Evolutionary conservation across 2,797 vertebrate species (phyloP).

Genomic region (Sebastes iracundus): DNA sequence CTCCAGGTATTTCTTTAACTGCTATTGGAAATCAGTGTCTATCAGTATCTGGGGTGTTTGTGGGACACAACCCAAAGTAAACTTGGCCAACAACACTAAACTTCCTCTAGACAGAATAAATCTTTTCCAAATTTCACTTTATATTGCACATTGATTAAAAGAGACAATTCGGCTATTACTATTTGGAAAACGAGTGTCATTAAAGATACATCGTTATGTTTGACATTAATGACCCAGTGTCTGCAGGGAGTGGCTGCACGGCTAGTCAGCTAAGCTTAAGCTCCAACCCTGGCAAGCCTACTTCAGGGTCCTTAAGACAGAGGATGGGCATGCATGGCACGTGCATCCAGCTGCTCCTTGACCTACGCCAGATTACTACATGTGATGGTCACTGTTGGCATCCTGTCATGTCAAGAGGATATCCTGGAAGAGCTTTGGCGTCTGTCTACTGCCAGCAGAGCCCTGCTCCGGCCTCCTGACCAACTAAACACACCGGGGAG

Average conservation of each 20-base stretch:
- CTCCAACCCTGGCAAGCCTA: slow-evolving; percentile 45
- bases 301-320: slow-evolving; percentile 51
- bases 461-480: slow-evolving; percentile 49
- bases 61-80: slow-evolving; percentile 4
- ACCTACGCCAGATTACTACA: slow-evolving; percentile 63
- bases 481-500: slow-evolving; percentile 44
- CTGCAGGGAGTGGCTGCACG: slow-evolving; percentile 15
- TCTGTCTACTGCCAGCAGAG: slow-evolving; percentile 26
- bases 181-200: neutral
- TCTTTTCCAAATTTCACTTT: neutral
- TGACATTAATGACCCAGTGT: slow-evolving; percentile 33
- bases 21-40: neutral
- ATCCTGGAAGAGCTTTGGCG: slow-evolving; percentile 51
- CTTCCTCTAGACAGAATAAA: neutral
- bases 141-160: slow-evolving; percentile 21
- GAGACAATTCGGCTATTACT: neutral
- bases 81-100: neutral
- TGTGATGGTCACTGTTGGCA: slow-evolving; percentile 57
- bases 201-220: neutral
- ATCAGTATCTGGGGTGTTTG: neutral
- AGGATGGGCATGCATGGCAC: slow-evolving; percentile 56
- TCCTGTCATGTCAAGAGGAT: slow-evolving; percentile 57
- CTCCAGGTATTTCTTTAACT: neutral
- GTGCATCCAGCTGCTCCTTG: slow-evolving; percentile 61
- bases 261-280: slow-evolving; percentile 61